Conservation (phyloP, 2,113 vertebrate species). For the Brienomyrus longianalis region DNA sequence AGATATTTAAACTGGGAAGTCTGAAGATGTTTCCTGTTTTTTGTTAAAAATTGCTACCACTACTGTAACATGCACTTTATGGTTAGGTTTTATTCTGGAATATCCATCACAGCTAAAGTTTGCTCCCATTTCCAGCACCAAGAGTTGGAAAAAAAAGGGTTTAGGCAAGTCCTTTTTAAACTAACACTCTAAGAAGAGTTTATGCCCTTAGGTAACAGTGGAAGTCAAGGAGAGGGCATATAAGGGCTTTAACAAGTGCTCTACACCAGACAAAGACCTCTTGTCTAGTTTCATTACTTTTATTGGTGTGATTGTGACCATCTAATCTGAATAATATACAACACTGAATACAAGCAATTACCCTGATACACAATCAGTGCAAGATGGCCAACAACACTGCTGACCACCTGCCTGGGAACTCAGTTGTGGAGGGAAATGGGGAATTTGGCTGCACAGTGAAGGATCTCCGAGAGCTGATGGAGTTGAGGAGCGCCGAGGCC, state of each 20-base stretch:
- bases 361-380: conserved; percentile 15
- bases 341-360: neutral
- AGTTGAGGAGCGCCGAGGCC: conserved; percentile 75
- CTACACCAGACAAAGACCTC: neutral
- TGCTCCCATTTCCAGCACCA: conserved; percentile 30
- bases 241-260: neutral
- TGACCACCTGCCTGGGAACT: conserved; percentile 78
- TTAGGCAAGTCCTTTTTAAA: conserved; percentile 34
- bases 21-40: conserved; percentile 52
- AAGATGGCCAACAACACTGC: conserved; percentile 78
- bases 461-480: conserved; percentile 84
- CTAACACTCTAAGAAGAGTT: conserved; percentile 12
- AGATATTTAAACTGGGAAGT: conserved; percentile 56
- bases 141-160: conserved; percentile 27
- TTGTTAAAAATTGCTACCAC: conserved; percentile 59
- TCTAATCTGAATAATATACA: neutral
- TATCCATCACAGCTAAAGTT: conserved; percentile 57
- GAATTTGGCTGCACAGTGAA: conserved; percentile 78
- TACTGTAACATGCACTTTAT: conserved; percentile 66
- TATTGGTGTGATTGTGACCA: neutral
- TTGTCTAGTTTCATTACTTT: neutral
- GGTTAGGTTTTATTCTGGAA: conserved; percentile 56
- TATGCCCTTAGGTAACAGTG: neutral
- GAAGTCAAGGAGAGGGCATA: neutral
- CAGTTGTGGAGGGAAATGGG: conserved; percentile 71